Base-by-base conservation (phyloP, 1,140 invertebrate species). In the Magallana gigas region DNA sequence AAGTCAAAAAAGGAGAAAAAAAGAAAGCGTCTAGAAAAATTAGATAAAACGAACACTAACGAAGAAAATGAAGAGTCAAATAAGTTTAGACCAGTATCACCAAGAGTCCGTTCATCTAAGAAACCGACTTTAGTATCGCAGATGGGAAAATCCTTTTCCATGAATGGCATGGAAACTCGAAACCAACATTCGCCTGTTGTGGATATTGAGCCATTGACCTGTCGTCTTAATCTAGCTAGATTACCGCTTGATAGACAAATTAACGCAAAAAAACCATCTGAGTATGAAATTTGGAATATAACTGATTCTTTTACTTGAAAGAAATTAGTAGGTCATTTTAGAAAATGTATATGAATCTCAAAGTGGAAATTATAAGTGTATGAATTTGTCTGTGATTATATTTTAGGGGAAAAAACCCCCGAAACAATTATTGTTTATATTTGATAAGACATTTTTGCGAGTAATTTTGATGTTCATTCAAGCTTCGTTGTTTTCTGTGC, bases 141-240 rank as follows among this genome's bases (percentile, higher is more conserved):
- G 11, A 12, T 81, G 9, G 59, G 64, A 29, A 48, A 85, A 57
- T 84, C 86, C 36, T 57, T 86, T 9, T 88, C 88, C 8, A 83
- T 86, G 82, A 88, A 88, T 36, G 88, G 86, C 76, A 88, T 84
- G 62, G 82, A 86, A 76, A 83, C 48, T 29, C 84, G 83, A 57
- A 80, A 14, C 36, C 48, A 56, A 48, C 80, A 82, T 82, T 82
- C 80, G 4, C 80, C 80, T 57, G 48, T 56, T 14, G n/a, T 58
- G 16, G 80, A 82, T n/a, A 56, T 58, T 56, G 48, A 82, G 8
- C 80, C 80, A 6, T 9, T 29, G 8, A 16, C 29, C 48, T 82
- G 16, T 58, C 57, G 48, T 18, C 8, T 82, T 1, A 71, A 71
- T 18, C 18, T 29, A 29, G 64, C 64, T 29, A 71, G 64, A 18